Evolutionary conservation across 2,888 invertebrate species (phyloP), one percentile per base, ranked within the genome.

Genomic region (Scelioninae gen. 1): DNA sequence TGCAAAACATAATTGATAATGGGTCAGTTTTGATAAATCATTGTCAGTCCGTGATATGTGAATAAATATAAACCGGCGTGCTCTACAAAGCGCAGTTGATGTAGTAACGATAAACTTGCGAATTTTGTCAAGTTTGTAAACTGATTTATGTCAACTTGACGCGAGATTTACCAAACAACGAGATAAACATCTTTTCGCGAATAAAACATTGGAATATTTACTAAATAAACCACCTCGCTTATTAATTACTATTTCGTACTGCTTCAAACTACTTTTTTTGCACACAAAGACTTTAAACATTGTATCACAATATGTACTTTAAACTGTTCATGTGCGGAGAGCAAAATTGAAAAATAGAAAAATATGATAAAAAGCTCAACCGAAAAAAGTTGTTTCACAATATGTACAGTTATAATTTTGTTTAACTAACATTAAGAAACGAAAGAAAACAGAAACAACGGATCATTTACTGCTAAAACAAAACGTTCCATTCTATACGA

Each of bases 151-250:
- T 86, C 86, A 85, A 84, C 86, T 84, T 84, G 84, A 85, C 79
- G 71, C 79, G 84, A 76, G 87, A 88, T 89, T 88, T 89, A 87
- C 86, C 85, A 90, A 90, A 89, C 88, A 88, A 86, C 77, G 85
- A 84, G 89, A 89, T 89, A 87, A 89, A 88, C 85, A 83, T 86
- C 82, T 85, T 86, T 77, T 60, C 45, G 75, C 63, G 68, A 38
- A 56, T 80, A n/a, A 68, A 81, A 75, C 74, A 75, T 81, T 34
- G 31, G 32, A 7, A 34, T 80, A 74, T 80, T 80, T 80, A 74
- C 60, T 60, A 80, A 80, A 80, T 72, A 79, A 78, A 65, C 55
- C 60, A 49, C 47, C 13, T 34, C 32, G 34, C 23, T 55, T 40
- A 78, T 78, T 63, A 78, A 78, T 78, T 63, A 32, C 16, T 1